Conservation (phyloP, 2,888 invertebrate species). For the Keiferia lycopersicella region DNA sequence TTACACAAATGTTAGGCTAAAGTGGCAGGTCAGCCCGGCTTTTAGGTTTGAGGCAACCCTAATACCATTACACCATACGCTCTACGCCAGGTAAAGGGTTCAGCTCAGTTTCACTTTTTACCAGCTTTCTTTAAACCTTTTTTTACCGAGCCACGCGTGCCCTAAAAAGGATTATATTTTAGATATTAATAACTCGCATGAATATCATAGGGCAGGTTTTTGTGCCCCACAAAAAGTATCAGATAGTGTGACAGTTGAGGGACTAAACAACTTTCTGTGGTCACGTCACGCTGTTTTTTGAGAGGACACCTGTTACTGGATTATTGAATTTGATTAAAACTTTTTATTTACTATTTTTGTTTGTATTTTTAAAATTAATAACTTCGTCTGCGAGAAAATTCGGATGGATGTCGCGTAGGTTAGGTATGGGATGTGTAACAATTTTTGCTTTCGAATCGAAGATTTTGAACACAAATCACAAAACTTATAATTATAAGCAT, state of each 20-base stretch:
- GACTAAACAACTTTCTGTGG: constrained; percentile 66
- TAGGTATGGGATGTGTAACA: no score
- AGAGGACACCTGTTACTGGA: constrained; percentile 66
- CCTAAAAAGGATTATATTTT: constrained; percentile 45
- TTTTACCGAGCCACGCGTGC: constrained; percentile 46
- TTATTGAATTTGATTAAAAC: constrained; percentile 62
- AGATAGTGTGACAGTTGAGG: constrained; percentile 74
- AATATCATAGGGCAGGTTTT: constrained; percentile 47
- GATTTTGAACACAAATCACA: no score
- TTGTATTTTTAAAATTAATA: constrained; percentile 22
- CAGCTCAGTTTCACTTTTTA: constrained; percentile 62
- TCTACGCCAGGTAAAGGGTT: constrained; percentile 44
- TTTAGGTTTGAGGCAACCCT: no score
- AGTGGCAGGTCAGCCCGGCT: no score
- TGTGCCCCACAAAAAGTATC: constrained; percentile 61
- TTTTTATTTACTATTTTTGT: constrained; percentile 46
- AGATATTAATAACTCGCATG: constrained; percentile 51
- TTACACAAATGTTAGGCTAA: no score
- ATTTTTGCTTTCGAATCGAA: no score
- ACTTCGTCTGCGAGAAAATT: not conserved
- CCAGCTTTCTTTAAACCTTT: constrained; percentile 48
- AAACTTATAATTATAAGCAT: no score
- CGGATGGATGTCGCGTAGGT: no score
- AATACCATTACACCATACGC: constrained; percentile 24
- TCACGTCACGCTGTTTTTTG: constrained; percentile 71